Conservation (phyloP, 92 coral and sea anemone genomes). For the Meandrina meandrites region DNA sequence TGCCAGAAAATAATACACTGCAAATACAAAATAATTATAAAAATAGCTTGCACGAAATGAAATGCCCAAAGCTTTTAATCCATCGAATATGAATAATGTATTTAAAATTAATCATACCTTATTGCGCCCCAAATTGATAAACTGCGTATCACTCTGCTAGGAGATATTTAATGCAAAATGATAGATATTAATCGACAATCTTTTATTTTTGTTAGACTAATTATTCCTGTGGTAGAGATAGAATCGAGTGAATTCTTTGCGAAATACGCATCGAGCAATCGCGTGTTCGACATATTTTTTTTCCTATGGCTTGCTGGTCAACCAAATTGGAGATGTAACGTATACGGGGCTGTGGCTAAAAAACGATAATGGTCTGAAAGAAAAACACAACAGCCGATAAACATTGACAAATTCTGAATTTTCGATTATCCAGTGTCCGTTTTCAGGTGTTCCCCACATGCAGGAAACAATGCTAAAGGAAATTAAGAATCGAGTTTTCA, state of each 20-base stretch:
- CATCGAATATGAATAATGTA: slow-evolving; percentile 1
- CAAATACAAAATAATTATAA: not conserved
- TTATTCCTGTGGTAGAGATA: slow-evolving; percentile 21
- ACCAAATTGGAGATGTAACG: not conserved
- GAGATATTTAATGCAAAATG: not conserved
- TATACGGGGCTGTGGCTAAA: not conserved
- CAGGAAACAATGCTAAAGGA: not conserved
- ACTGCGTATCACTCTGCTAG: slow-evolving; percentile 4
- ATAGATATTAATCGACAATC: slow-evolving; percentile 3
- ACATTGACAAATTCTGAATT: not conserved
- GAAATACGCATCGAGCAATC: not conserved
- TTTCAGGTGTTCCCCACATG: slow-evolving; percentile 1
- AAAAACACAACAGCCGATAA: not conserved
- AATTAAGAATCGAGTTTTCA: not conserved
- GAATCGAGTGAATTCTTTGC: not conserved
- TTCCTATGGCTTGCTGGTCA: not conserved
- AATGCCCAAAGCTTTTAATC: slow-evolving; percentile 14
- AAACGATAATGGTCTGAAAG: not conserved
- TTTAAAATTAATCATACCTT: slow-evolving; percentile 13
- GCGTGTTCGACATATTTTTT: not conserved
- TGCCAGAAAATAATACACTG: not conserved
- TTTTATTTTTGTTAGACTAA: slow-evolving; percentile 13
- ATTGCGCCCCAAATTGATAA: slow-evolving; percentile 20
- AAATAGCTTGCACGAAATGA: not conserved
- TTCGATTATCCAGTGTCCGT: not conserved